Evolutionary conservation across 2,113 vertebrate genomes (phyloP).

Genomic region (cat (Felis catus)): DNA sequence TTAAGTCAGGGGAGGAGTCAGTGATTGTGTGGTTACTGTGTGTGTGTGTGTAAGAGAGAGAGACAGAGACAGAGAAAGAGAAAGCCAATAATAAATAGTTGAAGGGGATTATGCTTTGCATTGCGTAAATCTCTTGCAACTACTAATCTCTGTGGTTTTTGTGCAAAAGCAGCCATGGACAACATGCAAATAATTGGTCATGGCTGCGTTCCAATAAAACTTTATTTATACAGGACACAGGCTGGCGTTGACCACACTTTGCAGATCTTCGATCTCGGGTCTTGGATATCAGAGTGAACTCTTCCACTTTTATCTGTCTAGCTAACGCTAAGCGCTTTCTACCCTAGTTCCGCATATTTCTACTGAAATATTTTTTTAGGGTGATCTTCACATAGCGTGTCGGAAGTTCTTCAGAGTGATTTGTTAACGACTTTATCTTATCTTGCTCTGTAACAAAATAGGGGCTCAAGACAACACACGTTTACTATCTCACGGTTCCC

Average conservation of each 20-base stretch:
- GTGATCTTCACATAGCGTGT: not conserved
- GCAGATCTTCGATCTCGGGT: not conserved
- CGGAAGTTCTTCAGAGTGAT: not conserved
- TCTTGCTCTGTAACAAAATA: not conserved
- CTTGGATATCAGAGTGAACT: not conserved
- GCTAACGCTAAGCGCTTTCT: not conserved
- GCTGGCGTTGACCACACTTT: not conserved
- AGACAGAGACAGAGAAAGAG: not conserved
- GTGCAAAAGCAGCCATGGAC: not conserved
- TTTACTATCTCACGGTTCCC: not conserved
- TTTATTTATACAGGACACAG: not conserved
- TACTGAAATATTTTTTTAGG: not conserved
- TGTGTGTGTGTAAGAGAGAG: not conserved
- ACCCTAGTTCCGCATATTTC: not conserved
- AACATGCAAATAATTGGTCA: not conserved
- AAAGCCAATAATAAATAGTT: not conserved
- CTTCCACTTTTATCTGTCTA: not conserved
- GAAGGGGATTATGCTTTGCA: not conserved
- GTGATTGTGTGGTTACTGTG: not conserved
- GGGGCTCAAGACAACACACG: not conserved
- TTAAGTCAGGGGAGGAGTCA: not conserved
- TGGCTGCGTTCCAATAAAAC: not conserved
- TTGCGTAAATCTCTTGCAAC: not conserved
- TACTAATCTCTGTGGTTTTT: not conserved
- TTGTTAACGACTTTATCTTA: not conserved